phyloP scores from a whole-genome alignment of 2,113 vertebrate genomes.

The Entelurus aequoreus region DNA sequence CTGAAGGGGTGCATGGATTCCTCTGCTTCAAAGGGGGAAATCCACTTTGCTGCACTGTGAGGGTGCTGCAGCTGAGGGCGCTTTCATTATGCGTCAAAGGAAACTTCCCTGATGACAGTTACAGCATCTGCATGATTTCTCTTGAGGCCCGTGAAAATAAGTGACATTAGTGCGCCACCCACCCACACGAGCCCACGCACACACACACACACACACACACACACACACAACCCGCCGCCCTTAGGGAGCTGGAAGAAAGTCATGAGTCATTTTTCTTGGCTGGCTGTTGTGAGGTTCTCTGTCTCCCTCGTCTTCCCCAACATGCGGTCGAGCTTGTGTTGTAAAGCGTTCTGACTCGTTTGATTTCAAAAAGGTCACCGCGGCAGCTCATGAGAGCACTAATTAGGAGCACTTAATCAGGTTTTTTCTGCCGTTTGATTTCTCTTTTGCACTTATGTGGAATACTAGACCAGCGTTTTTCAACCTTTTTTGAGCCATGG shows the following conservation, averaged over 20 bases:
- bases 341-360: conserved; percentile 50
- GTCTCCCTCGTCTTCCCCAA: conserved; percentile 34
- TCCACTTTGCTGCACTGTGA: conserved; percentile 37
- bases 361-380: conserved; percentile 44
- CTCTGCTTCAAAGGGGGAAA: conserved; percentile 52
- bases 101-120: conserved; percentile 1
- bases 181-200: conserved; percentile 23
- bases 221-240: conserved; percentile 14
- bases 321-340: conserved; percentile 41
- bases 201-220: conserved; percentile 28
- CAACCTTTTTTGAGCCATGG: too few species aligned
- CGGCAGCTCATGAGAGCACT: conserved; percentile 33
- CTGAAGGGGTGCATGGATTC: conserved; percentile 41
- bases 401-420: conserved; percentile 29
- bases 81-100: conserved; percentile 16
- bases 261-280: conserved; percentile 49
- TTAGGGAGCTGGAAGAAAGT: conserved; percentile 34
- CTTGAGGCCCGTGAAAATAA: neutral
- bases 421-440: conserved; percentile 5
- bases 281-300: conserved; percentile 41
- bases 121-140: neutral
- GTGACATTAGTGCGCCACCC: conserved; percentile 35
- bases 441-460: neutral
- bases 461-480: too few species aligned
- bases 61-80: neutral